A percentile compares a stretch with the other conserved stretches of the same genome.
Conservation (phyloP, 2,113 vertebrate genomes). For the Cyprinus carpio region DNA sequence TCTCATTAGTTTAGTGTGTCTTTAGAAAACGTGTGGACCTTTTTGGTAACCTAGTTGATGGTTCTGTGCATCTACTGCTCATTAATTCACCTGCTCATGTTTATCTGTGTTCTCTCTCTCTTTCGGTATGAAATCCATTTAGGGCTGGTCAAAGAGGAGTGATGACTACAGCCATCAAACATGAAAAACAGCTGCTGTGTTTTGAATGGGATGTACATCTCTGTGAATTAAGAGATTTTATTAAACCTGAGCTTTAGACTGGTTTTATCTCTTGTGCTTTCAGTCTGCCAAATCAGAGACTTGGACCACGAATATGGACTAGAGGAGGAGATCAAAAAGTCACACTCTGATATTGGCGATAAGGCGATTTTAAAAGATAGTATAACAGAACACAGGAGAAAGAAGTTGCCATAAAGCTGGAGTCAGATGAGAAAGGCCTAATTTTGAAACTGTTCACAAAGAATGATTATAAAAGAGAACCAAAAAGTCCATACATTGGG, state of each 20-base stretch:
- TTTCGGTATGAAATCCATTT: conserved; percentile 19
- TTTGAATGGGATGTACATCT: not conserved
- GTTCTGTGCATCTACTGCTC: not conserved
- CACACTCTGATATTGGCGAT: not conserved
- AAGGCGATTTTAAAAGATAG: not conserved
- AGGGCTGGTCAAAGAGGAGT: conserved; percentile 22
- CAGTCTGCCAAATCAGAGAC: not conserved
- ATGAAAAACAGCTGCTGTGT: conserved; percentile 23
- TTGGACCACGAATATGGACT: not conserved
- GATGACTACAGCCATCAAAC: conserved; percentile 6
- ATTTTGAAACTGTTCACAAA: not conserved
- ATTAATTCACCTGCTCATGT: not conserved
- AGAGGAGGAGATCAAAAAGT: not conserved
- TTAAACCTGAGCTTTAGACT: not conserved
- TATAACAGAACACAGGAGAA: not conserved
- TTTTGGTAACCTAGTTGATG: conserved; percentile 18
- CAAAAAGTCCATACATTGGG: not conserved
- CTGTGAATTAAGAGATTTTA: not conserved
- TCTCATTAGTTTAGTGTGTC: not conserved
- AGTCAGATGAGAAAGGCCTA: not conserved
- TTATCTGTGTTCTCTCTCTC: not conserved
- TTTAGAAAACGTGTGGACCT: not conserved
- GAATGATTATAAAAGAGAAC: not conserved
- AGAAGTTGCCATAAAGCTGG: not conserved
- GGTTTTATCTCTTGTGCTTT: not conserved